These are phyloP conservation scores for Toxostoma redivivum DNA, from an alignment of 2,113 vertebrate genomes.

Conservation along the genomic window DNA sequence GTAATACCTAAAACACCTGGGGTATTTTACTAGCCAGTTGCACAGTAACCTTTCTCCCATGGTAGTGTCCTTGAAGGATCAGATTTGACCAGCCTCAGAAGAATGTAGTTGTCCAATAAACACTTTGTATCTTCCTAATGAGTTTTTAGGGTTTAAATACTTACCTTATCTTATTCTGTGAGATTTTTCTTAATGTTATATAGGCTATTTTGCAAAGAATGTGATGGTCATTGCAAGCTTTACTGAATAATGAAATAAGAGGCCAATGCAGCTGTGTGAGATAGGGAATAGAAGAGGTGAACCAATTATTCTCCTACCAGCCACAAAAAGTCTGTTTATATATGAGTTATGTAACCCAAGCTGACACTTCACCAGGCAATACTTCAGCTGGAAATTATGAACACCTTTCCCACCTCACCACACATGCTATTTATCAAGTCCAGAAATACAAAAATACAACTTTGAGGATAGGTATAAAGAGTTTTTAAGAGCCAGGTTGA, in stretches of 20 bases:
- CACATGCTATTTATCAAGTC: slow-evolving; percentile 59
- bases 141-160: not conserved
- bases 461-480: slow-evolving; percentile 55
- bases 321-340: slow-evolving; percentile 65
- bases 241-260: slow-evolving; percentile 55
- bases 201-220: not conserved
- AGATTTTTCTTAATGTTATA: not conserved
- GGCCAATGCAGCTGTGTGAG: slow-evolving; percentile 29
- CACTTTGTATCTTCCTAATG: not conserved
- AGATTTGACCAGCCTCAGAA: not conserved
- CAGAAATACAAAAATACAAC: slow-evolving; percentile 48
- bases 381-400: slow-evolving; percentile 58
- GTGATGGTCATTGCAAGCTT: slow-evolving; percentile 28
- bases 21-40: not conserved
- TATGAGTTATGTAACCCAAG: slow-evolving; percentile 70
- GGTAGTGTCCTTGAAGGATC: not conserved
- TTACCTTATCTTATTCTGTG: not conserved
- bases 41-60: not conserved
- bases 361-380: slow-evolving; percentile 61
- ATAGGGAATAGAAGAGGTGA: slow-evolving; percentile 43
- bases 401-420: slow-evolving; percentile 37
- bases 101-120: not conserved
- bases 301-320: slow-evolving; percentile 63
- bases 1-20: not conserved
- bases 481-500: slow-evolving; percentile 24